Conservation (phyloP, 2,888 invertebrate species). For the Meteorus colon region DNA sequence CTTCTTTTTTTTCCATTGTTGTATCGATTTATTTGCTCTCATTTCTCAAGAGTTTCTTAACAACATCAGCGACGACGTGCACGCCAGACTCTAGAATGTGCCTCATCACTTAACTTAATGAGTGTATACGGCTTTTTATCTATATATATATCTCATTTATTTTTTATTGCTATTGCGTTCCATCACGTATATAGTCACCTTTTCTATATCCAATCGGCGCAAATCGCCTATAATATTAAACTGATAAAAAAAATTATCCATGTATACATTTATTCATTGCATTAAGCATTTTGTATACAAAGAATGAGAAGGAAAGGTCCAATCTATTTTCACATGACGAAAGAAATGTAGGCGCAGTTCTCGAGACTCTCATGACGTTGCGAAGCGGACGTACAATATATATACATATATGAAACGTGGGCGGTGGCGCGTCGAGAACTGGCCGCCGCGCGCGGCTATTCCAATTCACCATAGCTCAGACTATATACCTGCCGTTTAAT, state of each 20-base stretch:
- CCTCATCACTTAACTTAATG: constrained; percentile 62
- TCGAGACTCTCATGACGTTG: constrained; percentile 25
- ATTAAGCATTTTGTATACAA: background rate
- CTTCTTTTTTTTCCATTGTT: background rate
- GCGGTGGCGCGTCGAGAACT: constrained; percentile 45
- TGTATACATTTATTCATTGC: constrained; percentile 2
- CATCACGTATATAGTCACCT: constrained; percentile 10
- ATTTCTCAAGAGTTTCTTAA: constrained; percentile 2
- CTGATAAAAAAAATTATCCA: background rate
- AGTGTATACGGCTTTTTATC: constrained; percentile 45
- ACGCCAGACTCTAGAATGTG: constrained; percentile 53
- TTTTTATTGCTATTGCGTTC: constrained; percentile 26
- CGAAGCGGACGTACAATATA: constrained; percentile 30
- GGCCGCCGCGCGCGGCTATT: constrained; percentile 49
- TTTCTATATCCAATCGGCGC: constrained; percentile 8
- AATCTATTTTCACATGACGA: constrained; percentile 38
- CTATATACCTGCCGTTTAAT: constrained; percentile 57
- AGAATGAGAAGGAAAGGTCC: constrained; percentile 11
- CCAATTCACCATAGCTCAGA: constrained; percentile 52
- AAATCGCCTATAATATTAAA: background rate
- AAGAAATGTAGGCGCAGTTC: constrained; percentile 37
- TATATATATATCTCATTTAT: constrained; percentile 14
- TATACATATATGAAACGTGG: constrained; percentile 46
- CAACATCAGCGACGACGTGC: background rate
- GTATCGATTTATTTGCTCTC: background rate